Conservation (phyloP, 1,140 invertebrate genomes). For the roundworm (Caenorhabditis elegans) region WBcel235 BX284602.5:11398501-11399000, state of each 20-base stretch:
- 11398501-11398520: too few relatives aligned
- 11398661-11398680: too few relatives aligned
- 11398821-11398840: too few relatives aligned
- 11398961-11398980: slow-evolving; percentile 2
- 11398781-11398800: slow-evolving; percentile 31
- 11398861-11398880: slow-evolving; percentile 25
- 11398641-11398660: too few relatives aligned
- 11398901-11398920: not conserved
- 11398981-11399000: not conserved
- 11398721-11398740: not conserved
- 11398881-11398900: slow-evolving; percentile 17
- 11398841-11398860: slow-evolving; percentile 19
- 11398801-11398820: not conserved
- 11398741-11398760: not conserved
- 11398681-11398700: not conserved
- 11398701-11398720: not conserved
- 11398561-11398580: too few relatives aligned
- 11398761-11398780: not conserved
- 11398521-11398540: too few relatives aligned
- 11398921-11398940: not conserved
- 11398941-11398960: not conserved
- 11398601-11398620: too few relatives aligned
- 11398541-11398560: too few relatives aligned
- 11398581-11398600: too few relatives aligned
- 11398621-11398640: too few relatives aligned